Evolutionary conservation across 2,797 vertebrate species (phyloP), one percentile per base, ranked within the genome.

Genomic region (Nannoperca australis): DNA sequence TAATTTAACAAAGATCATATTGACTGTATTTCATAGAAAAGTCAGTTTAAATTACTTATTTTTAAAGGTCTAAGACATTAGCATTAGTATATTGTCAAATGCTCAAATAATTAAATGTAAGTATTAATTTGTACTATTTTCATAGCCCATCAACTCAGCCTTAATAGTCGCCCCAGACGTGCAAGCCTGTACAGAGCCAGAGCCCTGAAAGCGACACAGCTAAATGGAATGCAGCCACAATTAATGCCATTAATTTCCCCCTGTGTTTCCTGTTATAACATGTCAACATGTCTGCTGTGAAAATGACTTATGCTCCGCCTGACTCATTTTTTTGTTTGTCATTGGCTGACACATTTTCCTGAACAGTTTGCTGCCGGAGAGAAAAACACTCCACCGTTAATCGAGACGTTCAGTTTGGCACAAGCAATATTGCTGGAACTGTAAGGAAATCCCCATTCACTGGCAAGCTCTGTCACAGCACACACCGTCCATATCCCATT

Each of bases 231-330:
- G 55, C 38, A 49, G 66, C 55, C 34, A 22, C 44, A 20, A 38
- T 51, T 22, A 15, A 27, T 47, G 38, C n/a, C 22, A 49, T 50
- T 22, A 71, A 67, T 60, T 6, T 56, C n/a, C 60, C 49, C 20
- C n/a, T 38, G 36, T 44, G 44, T 24, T 38, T 77, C 27, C n/a
- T 62, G 62, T 22, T 40, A 24, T 50, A 34, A 61, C 24, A 18
- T 38, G 38, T 40, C 30, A 38, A 17, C 9, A n/a, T 3, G 3
- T 40, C 59, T 45, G 51, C 40, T 55, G 47, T n/a, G 44, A 64
- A 56, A 76, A 64, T 51, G 30, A 58, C 2, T 61, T 27, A 27
- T 27, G 24, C 24, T 27, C 24, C 2, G 24, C 24, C 24, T 27
- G 45, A 32, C 62, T 63, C 2, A 1, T 36, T 27, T 36, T 24